Base-by-base conservation (phyloP, 2,113 vertebrate genomes). In the Brachyhypopomus occidentalis region DNA sequence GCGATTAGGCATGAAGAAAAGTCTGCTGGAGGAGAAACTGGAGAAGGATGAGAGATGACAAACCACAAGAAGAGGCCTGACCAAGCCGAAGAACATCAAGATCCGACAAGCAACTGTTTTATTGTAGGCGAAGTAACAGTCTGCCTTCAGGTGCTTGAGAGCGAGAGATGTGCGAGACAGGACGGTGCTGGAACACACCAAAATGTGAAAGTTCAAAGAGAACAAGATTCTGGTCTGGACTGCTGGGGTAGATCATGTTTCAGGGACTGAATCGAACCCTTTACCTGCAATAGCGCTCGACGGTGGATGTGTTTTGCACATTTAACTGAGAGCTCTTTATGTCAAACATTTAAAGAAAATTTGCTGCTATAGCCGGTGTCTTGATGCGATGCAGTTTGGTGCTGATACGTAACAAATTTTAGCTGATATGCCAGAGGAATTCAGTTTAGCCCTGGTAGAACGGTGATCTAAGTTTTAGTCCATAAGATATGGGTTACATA, bases 1-100 rank as follows among this genome's bases (percentile, higher is more conserved):
- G 27, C 36, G 45, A 67, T 56, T 17, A 58, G 22, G 25, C 17
- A 30, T 77, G 62, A 52, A 52, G 41, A 25, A 48, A 66, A 77
- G 45, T 7, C 55, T 69, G 34, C 48, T 55, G 27, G 6, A 56
- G 63, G 27, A 78, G 63, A 63, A 78, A 64, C 63, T 69, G 76
- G 45, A 45, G 41, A 11, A 36, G 45, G 75, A 48, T 12, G 55
- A n/a, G 36, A 69, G 45, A 78, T 5, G 48, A 78, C 27, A 69
- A 55, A 69, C 63, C 76, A 58, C 45, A 69, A 52, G 76, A 69
- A 69, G 11, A 27, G 45, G 34, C 20, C 3, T 12, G n/a, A 41
- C 12, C 45, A 48, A 34, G 38, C 30, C 30, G 38, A 58, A 36
- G 63, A 55, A 19, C 9, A 52, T 52, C 45, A 52, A 67, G 75